Percentiles rank a stretch among this genome's conserved stretches.
These are phyloP conservation scores for Nephrotoma flavescens DNA, from an alignment of 2,888 invertebrate species.

Conservation along the genomic window DNA sequence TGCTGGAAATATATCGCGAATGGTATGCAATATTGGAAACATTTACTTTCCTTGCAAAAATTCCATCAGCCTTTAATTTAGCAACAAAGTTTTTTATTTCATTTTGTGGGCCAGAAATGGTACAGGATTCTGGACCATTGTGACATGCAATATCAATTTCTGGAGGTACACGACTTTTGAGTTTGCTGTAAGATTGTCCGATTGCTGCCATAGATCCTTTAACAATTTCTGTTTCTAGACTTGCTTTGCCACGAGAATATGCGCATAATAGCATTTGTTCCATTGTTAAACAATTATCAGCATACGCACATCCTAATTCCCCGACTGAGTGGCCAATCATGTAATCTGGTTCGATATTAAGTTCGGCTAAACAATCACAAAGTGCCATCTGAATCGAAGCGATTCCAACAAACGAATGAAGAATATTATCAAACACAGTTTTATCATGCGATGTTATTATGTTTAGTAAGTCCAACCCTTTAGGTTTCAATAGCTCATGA, in stretches of 20 bases:
- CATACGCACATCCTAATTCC: slow-evolving; percentile 89
- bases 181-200: slow-evolving; percentile 45
- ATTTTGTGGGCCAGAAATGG: slow-evolving; percentile 75
- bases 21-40: slow-evolving; percentile 85
- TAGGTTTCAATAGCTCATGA: slow-evolving; percentile 39
- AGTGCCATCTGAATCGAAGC: slow-evolving; percentile 50
- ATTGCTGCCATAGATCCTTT: slow-evolving; percentile 81
- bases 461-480: slow-evolving; percentile 46
- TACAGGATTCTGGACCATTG: slow-evolving; percentile 71
- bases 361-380: slow-evolving; percentile 43
- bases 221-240: slow-evolving; percentile 51
- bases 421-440: slow-evolving; percentile 44
- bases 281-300: slow-evolving; percentile 78
- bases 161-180: slow-evolving; percentile 46
- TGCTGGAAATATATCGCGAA: slow-evolving; percentile 62
- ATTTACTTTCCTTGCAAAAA: slow-evolving; percentile 70
- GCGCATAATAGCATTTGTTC: slow-evolving; percentile 76
- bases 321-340: slow-evolving; percentile 87
- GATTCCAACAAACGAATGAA: slow-evolving; percentile 59
- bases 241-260: slow-evolving; percentile 67
- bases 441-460: slow-evolving; percentile 49
- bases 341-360: slow-evolving; percentile 53
- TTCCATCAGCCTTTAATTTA: slow-evolving; percentile 48
- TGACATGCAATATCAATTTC: slow-evolving; percentile 78
- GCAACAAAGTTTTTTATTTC: slow-evolving; percentile 49